Conservation (phyloP, 2,797 vertebrate species). For the Allobates femoralis region DNA sequence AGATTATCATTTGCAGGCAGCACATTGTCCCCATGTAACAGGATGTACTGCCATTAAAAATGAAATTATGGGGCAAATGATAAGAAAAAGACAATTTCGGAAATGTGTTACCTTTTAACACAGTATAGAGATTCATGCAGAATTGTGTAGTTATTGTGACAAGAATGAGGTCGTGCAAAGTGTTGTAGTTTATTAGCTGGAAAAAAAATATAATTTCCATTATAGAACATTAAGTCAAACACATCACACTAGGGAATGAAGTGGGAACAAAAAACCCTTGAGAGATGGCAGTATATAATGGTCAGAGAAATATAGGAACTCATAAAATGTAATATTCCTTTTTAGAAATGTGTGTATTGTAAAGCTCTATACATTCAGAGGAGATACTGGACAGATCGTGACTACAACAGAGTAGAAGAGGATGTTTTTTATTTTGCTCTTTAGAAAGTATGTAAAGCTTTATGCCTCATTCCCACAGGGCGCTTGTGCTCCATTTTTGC, state of each 20-base stretch:
- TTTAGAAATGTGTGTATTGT: not conserved
- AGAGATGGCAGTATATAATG: not conserved
- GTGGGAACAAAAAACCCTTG: not conserved
- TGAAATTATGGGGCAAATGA: no score
- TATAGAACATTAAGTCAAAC: not conserved
- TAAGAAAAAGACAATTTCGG: no score
- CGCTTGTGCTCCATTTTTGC: no score
- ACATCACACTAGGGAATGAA: not conserved
- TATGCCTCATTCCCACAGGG: no score
- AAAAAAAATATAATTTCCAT: not conserved
- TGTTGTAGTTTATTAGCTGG: not conserved
- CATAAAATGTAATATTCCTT: not conserved
- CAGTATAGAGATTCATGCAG: not conserved
- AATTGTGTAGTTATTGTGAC: not conserved
- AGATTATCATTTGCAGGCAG: no score
- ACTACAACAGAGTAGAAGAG: no score
- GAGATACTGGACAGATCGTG: not conserved
- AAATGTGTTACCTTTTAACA: no score
- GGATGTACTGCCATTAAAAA: no score
- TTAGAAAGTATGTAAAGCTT: no score
- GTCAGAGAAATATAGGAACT: not conserved
- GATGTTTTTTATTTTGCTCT: no score
- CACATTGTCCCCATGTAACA: no score
- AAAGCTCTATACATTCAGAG: not conserved
- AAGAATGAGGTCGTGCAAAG: not conserved